phyloP scores from a whole-genome alignment of 2,113 vertebrate species.

The Pseudopipra pipra region DNA sequence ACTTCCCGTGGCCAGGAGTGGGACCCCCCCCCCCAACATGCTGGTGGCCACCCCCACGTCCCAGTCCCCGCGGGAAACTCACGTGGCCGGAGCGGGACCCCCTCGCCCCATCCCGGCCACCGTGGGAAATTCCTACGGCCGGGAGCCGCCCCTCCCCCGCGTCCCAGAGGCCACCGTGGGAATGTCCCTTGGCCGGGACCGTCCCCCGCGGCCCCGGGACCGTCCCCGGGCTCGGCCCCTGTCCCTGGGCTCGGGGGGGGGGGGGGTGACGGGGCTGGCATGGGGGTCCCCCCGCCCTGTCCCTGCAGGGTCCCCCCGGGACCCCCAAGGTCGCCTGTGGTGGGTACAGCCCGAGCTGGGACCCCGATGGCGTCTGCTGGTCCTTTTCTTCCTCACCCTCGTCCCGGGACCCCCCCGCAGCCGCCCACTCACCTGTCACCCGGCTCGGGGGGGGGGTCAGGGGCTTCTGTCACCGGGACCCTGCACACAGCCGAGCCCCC shows the following conservation, averaged over 20 bases:
- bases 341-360: background rate
- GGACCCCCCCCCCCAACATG: background rate
- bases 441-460: background rate
- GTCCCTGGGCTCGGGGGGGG: background rate
- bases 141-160: no score
- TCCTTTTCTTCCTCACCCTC: background rate
- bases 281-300: background rate
- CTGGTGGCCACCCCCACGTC: background rate
- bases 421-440: background rate
- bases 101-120: background rate
- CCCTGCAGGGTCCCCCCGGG: background rate
- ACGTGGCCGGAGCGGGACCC: background rate
- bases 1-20: no score
- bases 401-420: background rate
- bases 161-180: background rate
- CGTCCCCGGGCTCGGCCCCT: background rate
- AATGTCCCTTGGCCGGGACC: background rate
- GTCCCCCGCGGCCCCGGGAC: background rate
- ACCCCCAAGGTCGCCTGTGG: background rate
- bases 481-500: no score
- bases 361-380: background rate
- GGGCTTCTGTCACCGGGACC: background rate
- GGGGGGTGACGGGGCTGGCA: no score
- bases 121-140: background rate
- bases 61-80: no score